phyloP scores from a whole-genome alignment of 37 sponge, comb jelly and placozoan species.

The Spongia lamella region DNA sequence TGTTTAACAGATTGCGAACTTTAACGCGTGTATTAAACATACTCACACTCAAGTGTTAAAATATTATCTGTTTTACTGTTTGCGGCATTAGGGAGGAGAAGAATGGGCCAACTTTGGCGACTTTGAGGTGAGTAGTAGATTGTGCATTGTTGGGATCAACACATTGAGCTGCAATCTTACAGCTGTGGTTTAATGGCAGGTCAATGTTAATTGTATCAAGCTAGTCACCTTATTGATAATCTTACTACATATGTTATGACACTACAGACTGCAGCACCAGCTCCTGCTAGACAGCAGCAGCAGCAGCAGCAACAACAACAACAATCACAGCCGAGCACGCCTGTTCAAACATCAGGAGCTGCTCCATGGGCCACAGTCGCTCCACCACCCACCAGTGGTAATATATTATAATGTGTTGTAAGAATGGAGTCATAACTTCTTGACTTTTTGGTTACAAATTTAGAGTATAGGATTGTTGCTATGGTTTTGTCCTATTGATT shows the following conservation, averaged over 20 bases:
- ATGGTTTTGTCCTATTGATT: too few species aligned
- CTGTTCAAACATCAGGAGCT: neutral
- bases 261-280: constrained; percentile 23
- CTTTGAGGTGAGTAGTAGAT: constrained; percentile 65
- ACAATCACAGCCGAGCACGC: neutral
- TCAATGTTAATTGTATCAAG: too few species aligned
- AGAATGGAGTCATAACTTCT: too few species aligned
- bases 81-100: constrained; percentile 32
- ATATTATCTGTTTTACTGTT: neutral
- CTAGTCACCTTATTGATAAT: too few species aligned
- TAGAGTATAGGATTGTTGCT: too few species aligned
- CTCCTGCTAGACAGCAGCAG: neutral
- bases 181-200: too few species aligned
- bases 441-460: too few species aligned
- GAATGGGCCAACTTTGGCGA: constrained; percentile 84
- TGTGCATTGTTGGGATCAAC: neutral
- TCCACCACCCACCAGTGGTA: constrained; percentile 6
- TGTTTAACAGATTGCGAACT: neutral
- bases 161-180: too few species aligned
- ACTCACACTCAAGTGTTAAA: too few species aligned
- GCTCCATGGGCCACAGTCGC: neutral
- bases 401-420: too few species aligned
- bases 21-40: neutral
- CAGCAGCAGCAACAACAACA: constrained; percentile 25
- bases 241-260: neutral